Evolutionary conservation across 2,888 invertebrate genomes (phyloP), one percentile per base, ranked within the genome.

Genomic region (Heliconius aoede): DNA sequence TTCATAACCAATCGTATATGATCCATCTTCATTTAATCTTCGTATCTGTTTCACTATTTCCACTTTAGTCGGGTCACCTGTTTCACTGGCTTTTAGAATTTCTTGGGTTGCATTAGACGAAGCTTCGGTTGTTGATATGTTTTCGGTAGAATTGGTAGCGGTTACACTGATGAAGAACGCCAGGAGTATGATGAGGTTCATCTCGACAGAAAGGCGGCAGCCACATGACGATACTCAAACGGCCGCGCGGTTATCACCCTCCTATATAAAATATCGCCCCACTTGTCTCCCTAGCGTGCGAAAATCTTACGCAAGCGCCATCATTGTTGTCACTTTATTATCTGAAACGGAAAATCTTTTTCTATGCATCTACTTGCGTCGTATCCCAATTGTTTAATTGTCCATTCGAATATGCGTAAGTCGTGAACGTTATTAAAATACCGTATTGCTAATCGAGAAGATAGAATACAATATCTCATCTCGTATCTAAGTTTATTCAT

Each of bases 1-100:
- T 91, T 97, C 97, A 85, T 97, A 97, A 1, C 97, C 97, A 80
- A 97, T 97, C 0, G 97, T 97, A 85, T 97, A 97, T 0, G 97
- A 97, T 40, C 97, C 97, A 86, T 97, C 97, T 73, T 97, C 96
- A 87, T 97, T 97, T 4, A 97, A 94, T 86, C 97, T 95, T 80
- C 97, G 96, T 82, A 98, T 97, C 89, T 97, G 97, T 87, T 97
- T 97, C 36, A 97, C 95, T 83, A 97, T 97, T 86, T 97, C 97
- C 26, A 97, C 95, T 89, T 97, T 96, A 62, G 95, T 93, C 72
- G 96, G 95, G 82, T 96, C 96, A 80, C 95, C 96, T 7, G 96
- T 96, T 90, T 97, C 97, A 58, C 95, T 95, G 46, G 95, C 94
- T 82, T 94, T 94, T 51, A 95, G 89, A 80, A 95, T 95, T 88